phyloP scores from a whole-genome alignment of 2,113 vertebrate species.

The Puffinus mauretanicus region DNA sequence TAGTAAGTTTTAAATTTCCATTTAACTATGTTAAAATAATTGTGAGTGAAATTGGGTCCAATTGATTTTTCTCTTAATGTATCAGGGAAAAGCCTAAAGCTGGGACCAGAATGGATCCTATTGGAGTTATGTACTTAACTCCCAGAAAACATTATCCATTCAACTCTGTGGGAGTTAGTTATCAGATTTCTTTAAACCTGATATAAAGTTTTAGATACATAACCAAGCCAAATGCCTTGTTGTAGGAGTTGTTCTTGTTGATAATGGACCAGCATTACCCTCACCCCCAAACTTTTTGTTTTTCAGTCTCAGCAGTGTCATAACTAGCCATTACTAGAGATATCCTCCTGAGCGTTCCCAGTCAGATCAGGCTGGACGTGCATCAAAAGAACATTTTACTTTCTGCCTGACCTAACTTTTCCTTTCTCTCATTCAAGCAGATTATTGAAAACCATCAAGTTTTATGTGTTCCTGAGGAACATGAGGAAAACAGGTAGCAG shows the following conservation, averaged over 20 bases:
- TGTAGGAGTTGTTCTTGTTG: not conserved
- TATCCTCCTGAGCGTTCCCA: not conserved
- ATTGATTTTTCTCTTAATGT: not conserved
- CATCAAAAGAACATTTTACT: not conserved
- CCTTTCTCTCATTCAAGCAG: not conserved
- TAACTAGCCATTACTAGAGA: not conserved
- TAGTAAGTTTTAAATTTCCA: not conserved
- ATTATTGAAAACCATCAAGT: not conserved
- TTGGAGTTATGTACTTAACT: not conserved
- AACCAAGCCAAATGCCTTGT: not conserved
- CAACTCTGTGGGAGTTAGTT: not conserved
- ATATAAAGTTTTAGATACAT: not conserved
- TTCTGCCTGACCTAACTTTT: not conserved
- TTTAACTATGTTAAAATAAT: not conserved
- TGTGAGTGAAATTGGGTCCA: not conserved
- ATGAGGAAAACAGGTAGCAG: not conserved
- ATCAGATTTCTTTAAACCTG: not conserved
- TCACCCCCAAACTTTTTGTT: not conserved
- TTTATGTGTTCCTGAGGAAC: not conserved
- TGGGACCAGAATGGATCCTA: not conserved
- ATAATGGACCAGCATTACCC: not conserved
- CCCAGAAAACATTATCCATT: not conserved
- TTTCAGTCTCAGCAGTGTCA: not conserved
- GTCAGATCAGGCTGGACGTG: not conserved
- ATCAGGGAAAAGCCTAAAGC: not conserved